Base-by-base conservation (phyloP, 2,797 vertebrate genomes). In the Eulemur rubriventer region DNA sequence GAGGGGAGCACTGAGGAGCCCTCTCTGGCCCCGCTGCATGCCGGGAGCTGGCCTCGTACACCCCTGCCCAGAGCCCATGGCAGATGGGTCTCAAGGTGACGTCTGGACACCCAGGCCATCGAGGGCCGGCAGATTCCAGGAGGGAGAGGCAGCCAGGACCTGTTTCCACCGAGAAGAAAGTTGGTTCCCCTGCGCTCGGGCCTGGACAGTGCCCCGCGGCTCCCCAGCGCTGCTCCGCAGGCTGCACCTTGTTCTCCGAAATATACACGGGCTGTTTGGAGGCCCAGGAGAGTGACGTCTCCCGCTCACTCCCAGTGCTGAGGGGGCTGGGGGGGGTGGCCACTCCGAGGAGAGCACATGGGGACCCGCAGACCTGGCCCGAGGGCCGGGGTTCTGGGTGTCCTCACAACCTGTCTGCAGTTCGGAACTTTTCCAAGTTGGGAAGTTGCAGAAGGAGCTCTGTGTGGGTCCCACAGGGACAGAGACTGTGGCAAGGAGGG, bases 201-300 rank as follows among this genome's bases (percentile, higher is more conserved):
- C 48, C 0, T 28, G 18, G 50, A 17, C 67, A 1, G 4, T 7
- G 20, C 38, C 89, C 43, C 2, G 1, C 43, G 26, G 35, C 57
- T 9, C 0, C 0, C 52, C 59, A 7, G 57, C 0, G 2, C 28
- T 52, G 24, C 50, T 41, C n/a, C 4, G 0, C 4, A 3, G 30
- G 52, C 1, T 1, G 14, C 13, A 7, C 28, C 16, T 33, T 20
- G 0, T 4, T 26, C 17, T n/a, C 16, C 10, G 50, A 78, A 30
- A 46, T 7, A 33, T 9, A 6, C 33, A 22, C 13, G 7, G 75
- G 33, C 63, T 35, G 48, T 78, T 24, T 5, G 3, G 24, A 26
- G 35, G 17, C n/a, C 16, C 18, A 35, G 26, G 26, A 38, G 69
- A 7, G 2, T 22, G 90, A 8, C 4, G 6, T 52, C 57, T 52